Evolutionary conservation across 2,888 invertebrate genomes (phyloP), one percentile per base, ranked within the genome.

Genomic region (Leuctra nigra): DNA sequence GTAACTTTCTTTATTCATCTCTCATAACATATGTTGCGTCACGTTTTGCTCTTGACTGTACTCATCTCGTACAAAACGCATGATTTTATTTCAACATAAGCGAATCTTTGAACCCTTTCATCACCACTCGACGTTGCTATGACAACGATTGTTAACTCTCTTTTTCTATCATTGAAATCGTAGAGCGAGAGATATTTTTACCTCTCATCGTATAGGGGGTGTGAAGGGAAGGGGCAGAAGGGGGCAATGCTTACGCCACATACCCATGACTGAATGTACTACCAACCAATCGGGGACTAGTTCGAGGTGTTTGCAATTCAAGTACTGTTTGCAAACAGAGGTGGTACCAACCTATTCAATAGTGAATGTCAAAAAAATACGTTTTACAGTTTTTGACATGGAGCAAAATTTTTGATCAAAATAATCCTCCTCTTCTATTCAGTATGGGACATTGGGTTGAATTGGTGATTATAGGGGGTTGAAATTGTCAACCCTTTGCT

Each of bases 261-360:
- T 33, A 29, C 13, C 46, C 44, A 44, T 46, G 16, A 9, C 11
- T 39, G 22, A 29, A 52, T 25, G n/a, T 53, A 18, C 9, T 54
- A 23, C 29, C 24, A 24, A 24, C 56, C 38, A 56, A 23, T 46
- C 18, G 33, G 18, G 38, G 13, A 7, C 13, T 22, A 16, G 23
- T 16, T 20, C 58, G 53, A 59, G 58, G 58, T 59, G 58, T 56
- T 52, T 44, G 25, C 50, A 25, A n/a, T 25, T 50, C 33, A 38
- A 47, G 24, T 24, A 38, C 36, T 56, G 59, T 59, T 59, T 59
- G 59, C 59, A 59, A 59, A 59, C 58, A 58, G n/a, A 52, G 58
- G 58, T 48, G 58, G 55, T 33, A 35, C 58, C 46, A 22, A 4
- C 18, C 2, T 23, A 18, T 44, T 2, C 6, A 2, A 44, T 20